These are phyloP conservation scores for Platycercus adscitus DNA, from an alignment of 2,113 vertebrate species.

Conservation along the genomic window DNA sequence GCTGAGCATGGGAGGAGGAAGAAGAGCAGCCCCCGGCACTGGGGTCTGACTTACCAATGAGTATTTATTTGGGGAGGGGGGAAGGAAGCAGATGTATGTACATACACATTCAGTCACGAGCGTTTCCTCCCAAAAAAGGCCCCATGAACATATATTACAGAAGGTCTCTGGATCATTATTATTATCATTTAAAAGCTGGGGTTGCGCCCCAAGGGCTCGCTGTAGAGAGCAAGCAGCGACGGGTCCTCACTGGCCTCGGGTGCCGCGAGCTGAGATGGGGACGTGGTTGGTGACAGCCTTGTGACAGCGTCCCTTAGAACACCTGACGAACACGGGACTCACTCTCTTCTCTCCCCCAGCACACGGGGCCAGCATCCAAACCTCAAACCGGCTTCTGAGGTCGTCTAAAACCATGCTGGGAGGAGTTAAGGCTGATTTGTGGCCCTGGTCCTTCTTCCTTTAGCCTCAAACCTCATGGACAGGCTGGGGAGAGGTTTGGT, in stretches of 20 bases:
- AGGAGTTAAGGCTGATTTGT: background rate
- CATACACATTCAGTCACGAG: slow-evolving; percentile 30
- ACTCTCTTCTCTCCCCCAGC: background rate
- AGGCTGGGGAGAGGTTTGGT: background rate
- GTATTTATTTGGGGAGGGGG: slow-evolving; percentile 44
- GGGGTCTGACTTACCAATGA: background rate
- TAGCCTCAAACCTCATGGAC: background rate
- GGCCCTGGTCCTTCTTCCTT: background rate
- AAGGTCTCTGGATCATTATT: background rate
- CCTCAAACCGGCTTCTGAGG: background rate
- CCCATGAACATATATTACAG: background rate
- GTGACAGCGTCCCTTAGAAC: background rate
- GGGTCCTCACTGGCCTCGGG: background rate
- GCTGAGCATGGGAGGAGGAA: rapidly evolving
- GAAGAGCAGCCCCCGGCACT: rapidly evolving
- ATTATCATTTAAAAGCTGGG: slow-evolving; percentile 37
- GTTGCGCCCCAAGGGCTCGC: background rate
- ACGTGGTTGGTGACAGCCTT: background rate
- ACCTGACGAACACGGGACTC: background rate
- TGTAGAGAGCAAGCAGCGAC: background rate
- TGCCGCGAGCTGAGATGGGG: background rate
- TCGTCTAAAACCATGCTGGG: background rate
- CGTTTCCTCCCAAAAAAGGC: slow-evolving; percentile 30
- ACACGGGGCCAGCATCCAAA: background rate
- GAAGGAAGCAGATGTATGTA: slow-evolving; percentile 3